Evolutionary conservation across 2,113 vertebrate genomes (phyloP).

Genomic region (Apeltes quadracus): DNA sequence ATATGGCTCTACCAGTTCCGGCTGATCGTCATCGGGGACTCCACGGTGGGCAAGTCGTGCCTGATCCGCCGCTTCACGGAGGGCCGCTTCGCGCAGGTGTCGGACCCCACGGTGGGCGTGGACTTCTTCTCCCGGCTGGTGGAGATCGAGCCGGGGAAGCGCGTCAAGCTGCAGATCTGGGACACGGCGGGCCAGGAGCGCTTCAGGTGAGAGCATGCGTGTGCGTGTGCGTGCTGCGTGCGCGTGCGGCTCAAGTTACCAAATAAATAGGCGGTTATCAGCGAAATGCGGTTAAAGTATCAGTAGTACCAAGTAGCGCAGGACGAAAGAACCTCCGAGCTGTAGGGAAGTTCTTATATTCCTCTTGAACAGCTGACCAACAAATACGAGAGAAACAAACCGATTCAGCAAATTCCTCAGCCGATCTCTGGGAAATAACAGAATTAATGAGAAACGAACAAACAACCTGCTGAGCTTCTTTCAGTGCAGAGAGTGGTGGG

Average conservation of each 20-base stretch:
- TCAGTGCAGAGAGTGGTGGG: neutral
- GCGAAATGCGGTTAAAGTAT: neutral
- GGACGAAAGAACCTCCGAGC: no score
- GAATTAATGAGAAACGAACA: no score
- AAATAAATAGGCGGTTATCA: neutral
- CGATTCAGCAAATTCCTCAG: neutral
- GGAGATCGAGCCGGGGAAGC: conserved; percentile 96
- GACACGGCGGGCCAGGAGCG: conserved; percentile 93
- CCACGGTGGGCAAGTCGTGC: conserved; percentile 96
- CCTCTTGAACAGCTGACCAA: neutral
- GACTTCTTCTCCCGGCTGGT: conserved; percentile 98
- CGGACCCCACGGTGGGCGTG: conserved; percentile 96
- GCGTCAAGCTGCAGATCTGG: conserved; percentile 97
- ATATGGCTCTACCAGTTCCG: conserved; percentile 99
- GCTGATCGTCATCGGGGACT: conserved; percentile 96
- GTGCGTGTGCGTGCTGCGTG: neutral
- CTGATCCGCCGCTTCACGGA: conserved; percentile 96
- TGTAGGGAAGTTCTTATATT: no score
- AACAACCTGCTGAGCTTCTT: no score
- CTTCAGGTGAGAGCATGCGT: conserved; percentile 83
- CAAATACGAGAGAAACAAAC: neutral
- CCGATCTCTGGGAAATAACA: no score
- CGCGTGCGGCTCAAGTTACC: neutral
- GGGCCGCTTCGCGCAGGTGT: conserved; percentile 94
- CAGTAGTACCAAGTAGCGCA: neutral